Evolutionary conservation across 2,888 invertebrate genomes (phyloP).

Genomic region (Cataglyphis albicans): DNA sequence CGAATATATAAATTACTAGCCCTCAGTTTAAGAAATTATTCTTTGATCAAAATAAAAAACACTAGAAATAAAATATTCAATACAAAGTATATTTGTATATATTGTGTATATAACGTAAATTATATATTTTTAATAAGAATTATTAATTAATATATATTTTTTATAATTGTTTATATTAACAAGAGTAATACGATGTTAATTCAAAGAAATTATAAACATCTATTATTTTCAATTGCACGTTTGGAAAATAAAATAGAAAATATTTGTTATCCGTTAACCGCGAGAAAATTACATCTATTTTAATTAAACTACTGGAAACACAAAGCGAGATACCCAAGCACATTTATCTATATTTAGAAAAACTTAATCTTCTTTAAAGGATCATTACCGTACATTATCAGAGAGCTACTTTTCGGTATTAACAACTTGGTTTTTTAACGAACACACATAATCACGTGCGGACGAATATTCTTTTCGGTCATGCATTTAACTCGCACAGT

Average conservation of each 20-base stretch:
- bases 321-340: neutral
- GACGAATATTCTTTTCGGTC: neutral
- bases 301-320: neutral
- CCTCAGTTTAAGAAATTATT: neutral
- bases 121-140: neutral
- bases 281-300: neutral
- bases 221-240: neutral
- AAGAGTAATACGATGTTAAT: neutral
- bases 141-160: neutral
- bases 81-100: neutral
- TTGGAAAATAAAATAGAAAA: neutral
- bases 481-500: conserved; percentile 28
- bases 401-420: conserved; percentile 25
- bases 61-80: neutral
- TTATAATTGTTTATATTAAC: neutral
- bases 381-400: conserved; percentile 24
- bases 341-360: neutral
- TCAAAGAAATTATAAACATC: neutral
- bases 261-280: too few species aligned
- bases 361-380: conserved; percentile 19
- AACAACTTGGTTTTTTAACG: conserved; percentile 23
- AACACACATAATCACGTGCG: neutral
- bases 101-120: neutral
- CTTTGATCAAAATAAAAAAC: neutral
- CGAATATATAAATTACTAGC: neutral